Conservation (phyloP, 2,113 vertebrate genomes). For the Alouatta palliata region DNA sequence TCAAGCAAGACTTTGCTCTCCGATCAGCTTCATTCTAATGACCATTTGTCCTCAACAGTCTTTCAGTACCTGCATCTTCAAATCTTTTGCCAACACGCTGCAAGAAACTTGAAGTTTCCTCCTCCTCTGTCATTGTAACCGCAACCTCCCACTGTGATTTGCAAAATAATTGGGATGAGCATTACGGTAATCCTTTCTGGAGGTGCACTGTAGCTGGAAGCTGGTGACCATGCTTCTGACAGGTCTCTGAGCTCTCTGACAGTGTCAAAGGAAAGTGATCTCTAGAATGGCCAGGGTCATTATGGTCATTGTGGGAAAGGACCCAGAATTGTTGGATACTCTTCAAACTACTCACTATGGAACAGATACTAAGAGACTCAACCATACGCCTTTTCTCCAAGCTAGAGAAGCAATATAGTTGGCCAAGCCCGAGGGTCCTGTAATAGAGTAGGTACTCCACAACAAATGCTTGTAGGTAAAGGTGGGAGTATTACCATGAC, state of each 20-base stretch:
- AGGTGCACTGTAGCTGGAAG: background rate
- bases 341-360: background rate
- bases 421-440: background rate
- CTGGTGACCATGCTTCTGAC: background rate
- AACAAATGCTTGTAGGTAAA: background rate
- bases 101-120: background rate
- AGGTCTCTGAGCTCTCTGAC: background rate
- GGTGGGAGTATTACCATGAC: slow-evolving; percentile 37
- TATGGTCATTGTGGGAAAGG: background rate
- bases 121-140: background rate
- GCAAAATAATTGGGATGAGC: background rate
- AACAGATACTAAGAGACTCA: background rate
- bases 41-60: background rate
- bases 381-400: background rate
- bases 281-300: background rate
- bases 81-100: background rate
- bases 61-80: background rate
- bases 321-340: background rate
- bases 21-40: background rate
- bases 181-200: background rate
- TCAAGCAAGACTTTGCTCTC: too few relatives aligned
- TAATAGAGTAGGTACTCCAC: background rate
- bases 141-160: background rate
- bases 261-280: background rate
- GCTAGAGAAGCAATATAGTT: background rate